Evolutionary conservation across 2,113 vertebrate species (phyloP), one percentile per base, ranked within the genome.

Genomic region (Tragelaphus strepsiceros): DNA sequence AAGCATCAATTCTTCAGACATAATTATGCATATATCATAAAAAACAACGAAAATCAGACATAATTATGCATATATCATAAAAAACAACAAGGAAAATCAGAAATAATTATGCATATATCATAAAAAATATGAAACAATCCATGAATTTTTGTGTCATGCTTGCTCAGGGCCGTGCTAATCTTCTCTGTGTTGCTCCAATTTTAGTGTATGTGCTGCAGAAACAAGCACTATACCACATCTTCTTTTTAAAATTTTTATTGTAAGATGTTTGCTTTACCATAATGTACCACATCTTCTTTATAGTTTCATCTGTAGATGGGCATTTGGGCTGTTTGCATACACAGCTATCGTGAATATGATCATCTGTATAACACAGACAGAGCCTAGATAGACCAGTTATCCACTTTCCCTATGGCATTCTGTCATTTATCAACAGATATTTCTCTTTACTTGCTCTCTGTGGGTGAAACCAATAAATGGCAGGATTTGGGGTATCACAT

Each of bases 281-380:
- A 67, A 35, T 19, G 35, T 1, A 17, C 28, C 14, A 16, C 64
- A 67, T 67, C 32, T n/a, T 35, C 64, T 71, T 71, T 71, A 21
- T 21, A 35, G 8, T 11, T 21, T 21, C 64, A 2, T 11, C 9
- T 71, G n/a, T 21, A 19, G 64, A 11, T 35, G 9, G 64, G 8
- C 17, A 21, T 11, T 2, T 71, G 21, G 0, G n/a, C 8, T 71
- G 8, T 67, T 67, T 21, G n/a, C n/a, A 35, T 35, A 21, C 17
- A 35, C 0, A 0, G 17, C 17, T 71, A 3, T 39, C 0, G 1
- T 71, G n/a, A 39, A 22, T 39, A 71, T 2, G 6, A 6, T 39
- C 19, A 12, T 39, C 19, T 71, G 10, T 12, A 12, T 71, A 39
- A 39, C 35, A 2, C 67, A 35, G 21, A 6, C 6, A 24, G 5